Conservation (phyloP, 2,888 invertebrate genomes). For the Aphodius sticticus region DNA sequence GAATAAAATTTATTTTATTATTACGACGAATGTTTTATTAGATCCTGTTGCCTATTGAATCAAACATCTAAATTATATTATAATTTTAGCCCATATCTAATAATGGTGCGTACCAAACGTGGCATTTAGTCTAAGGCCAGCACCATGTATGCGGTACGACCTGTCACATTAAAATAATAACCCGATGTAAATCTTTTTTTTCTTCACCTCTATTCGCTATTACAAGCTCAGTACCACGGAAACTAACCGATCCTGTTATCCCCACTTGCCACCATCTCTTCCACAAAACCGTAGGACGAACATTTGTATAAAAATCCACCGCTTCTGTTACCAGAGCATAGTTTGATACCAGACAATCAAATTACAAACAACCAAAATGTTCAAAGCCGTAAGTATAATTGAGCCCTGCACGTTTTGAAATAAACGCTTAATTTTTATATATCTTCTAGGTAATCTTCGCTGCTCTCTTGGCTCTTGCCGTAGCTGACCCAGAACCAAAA, state of each 20-base stretch:
- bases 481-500: conserved; percentile 60
- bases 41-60: too few species aligned
- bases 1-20: neutral
- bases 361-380: conserved; percentile 40
- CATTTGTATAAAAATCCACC: conserved; percentile 14
- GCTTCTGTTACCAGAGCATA: conserved; percentile 23
- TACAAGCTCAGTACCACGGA: neutral
- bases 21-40: too few species aligned
- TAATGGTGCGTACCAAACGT: neutral
- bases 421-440: conserved; percentile 10
- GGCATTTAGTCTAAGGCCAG: neutral
- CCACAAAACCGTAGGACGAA: neutral
- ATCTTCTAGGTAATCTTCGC: conserved; percentile 60
- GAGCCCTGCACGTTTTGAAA: neutral
- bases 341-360: conserved; percentile 30
- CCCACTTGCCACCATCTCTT: neutral
- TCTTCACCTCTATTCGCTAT: neutral
- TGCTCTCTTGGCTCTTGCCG: conserved; percentile 61
- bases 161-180: conserved; percentile 8
- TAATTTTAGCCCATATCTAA: neutral
- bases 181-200: neutral
- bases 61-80: too few species aligned
- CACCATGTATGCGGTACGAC: neutral
- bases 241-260: conserved; percentile 6
- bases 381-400: conserved; percentile 41